Evolutionary conservation across 2,888 invertebrate species (phyloP), one percentile per base, ranked within the genome.

Genomic region (Noctua fimbriata): DNA sequence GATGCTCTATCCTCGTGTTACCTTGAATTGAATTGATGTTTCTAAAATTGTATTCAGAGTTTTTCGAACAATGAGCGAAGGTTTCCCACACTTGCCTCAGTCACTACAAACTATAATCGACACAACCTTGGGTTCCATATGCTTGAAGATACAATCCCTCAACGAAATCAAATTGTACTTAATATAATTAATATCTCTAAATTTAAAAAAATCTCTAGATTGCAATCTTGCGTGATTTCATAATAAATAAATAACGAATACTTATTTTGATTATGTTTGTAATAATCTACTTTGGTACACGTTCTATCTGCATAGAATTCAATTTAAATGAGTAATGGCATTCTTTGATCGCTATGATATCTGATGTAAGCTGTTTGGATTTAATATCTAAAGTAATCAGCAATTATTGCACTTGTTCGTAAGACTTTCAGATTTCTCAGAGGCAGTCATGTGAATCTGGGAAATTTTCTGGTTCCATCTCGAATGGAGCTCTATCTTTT

Each of bases 41-140:
- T 74, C 75, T 73, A 85, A 85, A 81, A 79, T 81, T 81, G 60
- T 84, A 70, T 78, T 69, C 52, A 41, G n/a, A 9, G 71, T 74
- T 79, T 86, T 83, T 83, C 79, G 69, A 82, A 87, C 78, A 84
- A 84, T 79, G 63, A 80, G 55, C 65, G 67, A 79, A 81, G 84
- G 82, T 88, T 76, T 76, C 87, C 80, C 83, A 87, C 82, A 81
- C 78, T 83, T 73, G 78, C 69, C 76, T 76, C 77, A 73, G 75
- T 86, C 73, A 83, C 80, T 83, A 78, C 72, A 69, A 83, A 87
- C 77, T 83, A 74, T 90, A 90, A 92, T 92, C 89, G 88, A 87
- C 88, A 84, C 83, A 89, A 88, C 93, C 93, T 94, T 93, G 93
- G 82, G 81, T 89, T 90, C 89, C 89, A 86, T 67, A 41, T n/a